Conservation (phyloP, 92 coral and sea anemone genomes). For the Pocillopora meandrina region DNA sequence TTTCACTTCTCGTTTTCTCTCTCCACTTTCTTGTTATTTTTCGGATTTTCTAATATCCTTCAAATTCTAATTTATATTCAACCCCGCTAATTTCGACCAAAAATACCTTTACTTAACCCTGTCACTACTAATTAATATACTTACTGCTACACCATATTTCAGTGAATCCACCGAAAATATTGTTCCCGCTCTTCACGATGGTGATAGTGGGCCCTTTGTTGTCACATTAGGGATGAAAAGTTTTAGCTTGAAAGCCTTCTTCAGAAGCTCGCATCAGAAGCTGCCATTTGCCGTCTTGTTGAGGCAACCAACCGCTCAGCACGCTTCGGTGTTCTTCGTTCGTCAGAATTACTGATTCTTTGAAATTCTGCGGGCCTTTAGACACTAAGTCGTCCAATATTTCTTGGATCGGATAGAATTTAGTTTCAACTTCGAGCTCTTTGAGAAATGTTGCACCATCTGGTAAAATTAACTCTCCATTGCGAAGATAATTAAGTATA, state of each 20-base stretch:
- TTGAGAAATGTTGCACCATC: slow-evolving; percentile 17
- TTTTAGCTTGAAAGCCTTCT: slow-evolving; percentile 44
- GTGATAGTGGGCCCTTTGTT: slow-evolving; percentile 58
- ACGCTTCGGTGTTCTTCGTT: slow-evolving; percentile 21
- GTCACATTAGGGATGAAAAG: slow-evolving; percentile 58
- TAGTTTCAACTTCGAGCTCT: slow-evolving; percentile 67
- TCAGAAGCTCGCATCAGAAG: slow-evolving; percentile 51
- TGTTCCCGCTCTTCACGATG: slow-evolving; percentile 45
- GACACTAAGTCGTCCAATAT: slow-evolving; percentile 29
- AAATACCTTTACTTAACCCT: not conserved
- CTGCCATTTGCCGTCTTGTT: not conserved
- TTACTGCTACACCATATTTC: slow-evolving; percentile 41
- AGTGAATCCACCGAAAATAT: slow-evolving; percentile 61
- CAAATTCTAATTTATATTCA: no score
- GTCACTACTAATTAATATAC: not conserved
- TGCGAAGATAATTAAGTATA: slow-evolving; percentile 22
- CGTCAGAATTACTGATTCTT: slow-evolving; percentile 24
- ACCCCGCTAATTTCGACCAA: no score
- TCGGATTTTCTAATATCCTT: no score
- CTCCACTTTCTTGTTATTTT: not conserved
- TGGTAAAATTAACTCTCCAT: not conserved
- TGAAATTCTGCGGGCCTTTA: not conserved
- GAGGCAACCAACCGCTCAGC: slow-evolving; percentile 14
- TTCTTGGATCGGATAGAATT: slow-evolving; percentile 69
- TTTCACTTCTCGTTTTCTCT: no score